Conservation (phyloP, 2,888 invertebrate genomes). For the Bimastos eiseni region DNA sequence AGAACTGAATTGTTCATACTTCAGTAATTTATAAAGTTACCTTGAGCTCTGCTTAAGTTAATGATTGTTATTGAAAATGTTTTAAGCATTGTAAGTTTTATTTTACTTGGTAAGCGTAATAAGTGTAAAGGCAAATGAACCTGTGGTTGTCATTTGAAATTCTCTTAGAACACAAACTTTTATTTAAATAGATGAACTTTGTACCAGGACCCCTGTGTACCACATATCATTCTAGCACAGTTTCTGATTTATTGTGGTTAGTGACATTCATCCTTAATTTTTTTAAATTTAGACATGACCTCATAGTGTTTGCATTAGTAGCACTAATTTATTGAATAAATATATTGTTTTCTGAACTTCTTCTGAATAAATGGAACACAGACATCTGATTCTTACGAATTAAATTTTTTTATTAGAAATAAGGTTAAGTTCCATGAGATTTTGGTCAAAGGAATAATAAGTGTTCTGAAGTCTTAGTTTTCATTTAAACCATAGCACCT, state of each 20-base stretch:
- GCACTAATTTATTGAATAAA: too few species aligned
- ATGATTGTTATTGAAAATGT: too few species aligned
- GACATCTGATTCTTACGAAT: too few species aligned
- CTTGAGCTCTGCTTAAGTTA: not conserved
- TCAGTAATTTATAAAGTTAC: not conserved
- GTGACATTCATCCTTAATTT: too few species aligned
- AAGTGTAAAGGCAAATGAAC: not conserved
- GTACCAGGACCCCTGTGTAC: not conserved
- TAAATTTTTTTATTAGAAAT: not conserved
- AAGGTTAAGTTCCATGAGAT: not conserved
- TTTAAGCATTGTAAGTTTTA: too few species aligned
- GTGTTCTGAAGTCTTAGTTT: not conserved
- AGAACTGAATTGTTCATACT: not conserved
- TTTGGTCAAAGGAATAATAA: not conserved
- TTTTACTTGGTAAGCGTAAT: not conserved
- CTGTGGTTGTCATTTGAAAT: not conserved
- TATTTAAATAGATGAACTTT: not conserved
- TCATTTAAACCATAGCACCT: not conserved
- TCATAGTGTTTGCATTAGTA: too few species aligned
- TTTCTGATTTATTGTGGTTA: too few species aligned
- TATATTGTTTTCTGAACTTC: too few species aligned
- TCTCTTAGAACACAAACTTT: not conserved
- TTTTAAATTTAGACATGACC: too few species aligned
- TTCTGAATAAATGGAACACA: too few species aligned
- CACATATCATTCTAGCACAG: not conserved